Base-by-base conservation (phyloP, 2,888 invertebrate genomes). In the Mycalesis mineus region DNA sequence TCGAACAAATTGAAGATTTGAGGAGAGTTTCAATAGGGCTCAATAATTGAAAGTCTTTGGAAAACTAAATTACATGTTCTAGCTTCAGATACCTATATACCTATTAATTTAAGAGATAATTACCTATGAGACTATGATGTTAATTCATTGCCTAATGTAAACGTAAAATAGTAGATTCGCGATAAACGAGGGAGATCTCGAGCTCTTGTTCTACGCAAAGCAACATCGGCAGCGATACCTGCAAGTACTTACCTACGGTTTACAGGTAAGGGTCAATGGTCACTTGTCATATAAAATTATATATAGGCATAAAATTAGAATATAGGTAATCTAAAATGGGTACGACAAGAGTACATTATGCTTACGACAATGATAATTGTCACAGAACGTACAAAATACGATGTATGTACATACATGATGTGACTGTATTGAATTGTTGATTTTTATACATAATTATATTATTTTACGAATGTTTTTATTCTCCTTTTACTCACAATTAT, bases 401-500 rank as follows among this genome's bases (percentile, higher is more conserved):
- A 58, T 61, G 61, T 61, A 22, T 61, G 61, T 62, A 58, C 68
- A 77, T 75, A 77, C 79, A 81, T 79, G 80, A 79, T 83, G 84
- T 83, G 84, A 84, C 78, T 76, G 76, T 77, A 78, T 78, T 75
- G 71, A 74, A 80, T 75, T 82, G 81, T 84, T 87, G 72, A 75
- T 82, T 82, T 82, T 77, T 78, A 77, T 75, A 73, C 72, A 76
- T 74, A 69, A 74, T 76, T 74, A 72, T 78, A 76, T 80, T 73
- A 75, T 80, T 83, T 78, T 76, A 75, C 64, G 68, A 81, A 78
- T 65, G 72, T 82, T 81, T 77, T 80, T 80, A 80, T 79, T 77
- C 66, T 72, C 72, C 72, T 78, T 80, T 78, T 75, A 78, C 71
- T 77, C 68, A 71, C 74, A 67, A 72, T 75, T 74, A 74, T 76